Conservation (phyloP, 2,113 vertebrate species). For the Nycticebus coucang region DNA sequence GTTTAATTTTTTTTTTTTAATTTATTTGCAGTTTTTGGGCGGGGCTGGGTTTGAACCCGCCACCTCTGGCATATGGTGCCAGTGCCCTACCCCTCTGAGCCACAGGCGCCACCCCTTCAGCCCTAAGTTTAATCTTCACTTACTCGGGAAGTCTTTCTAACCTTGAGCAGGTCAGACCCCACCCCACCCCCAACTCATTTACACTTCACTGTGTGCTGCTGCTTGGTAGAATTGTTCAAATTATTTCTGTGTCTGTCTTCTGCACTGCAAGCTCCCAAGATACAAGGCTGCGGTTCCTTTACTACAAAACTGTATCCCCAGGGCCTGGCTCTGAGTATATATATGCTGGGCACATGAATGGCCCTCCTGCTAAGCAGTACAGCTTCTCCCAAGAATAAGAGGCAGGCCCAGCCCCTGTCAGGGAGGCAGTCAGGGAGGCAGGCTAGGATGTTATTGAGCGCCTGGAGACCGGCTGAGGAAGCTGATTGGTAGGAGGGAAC, state of each 20-base stretch:
- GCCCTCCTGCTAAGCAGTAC: background rate
- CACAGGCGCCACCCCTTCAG: no score
- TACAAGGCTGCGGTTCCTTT: background rate
- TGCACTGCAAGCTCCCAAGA: rapidly evolving
- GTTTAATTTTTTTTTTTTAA: no score
- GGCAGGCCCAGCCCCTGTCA: background rate
- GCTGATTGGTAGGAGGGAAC: conserved; percentile 78
- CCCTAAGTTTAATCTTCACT: background rate
- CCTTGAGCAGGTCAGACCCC: background rate
- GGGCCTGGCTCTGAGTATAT: background rate
- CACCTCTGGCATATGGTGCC: no score
- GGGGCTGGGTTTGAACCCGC: no score
- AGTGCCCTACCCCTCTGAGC: no score
- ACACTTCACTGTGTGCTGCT: background rate
- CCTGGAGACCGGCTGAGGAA: background rate
- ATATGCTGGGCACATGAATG: background rate
- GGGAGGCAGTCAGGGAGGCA: background rate
- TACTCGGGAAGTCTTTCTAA: background rate
- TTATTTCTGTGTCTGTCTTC: background rate
- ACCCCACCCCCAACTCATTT: no score
- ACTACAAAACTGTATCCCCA: background rate
- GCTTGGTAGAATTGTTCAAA: background rate
- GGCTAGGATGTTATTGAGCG: background rate
- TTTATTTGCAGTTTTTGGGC: no score
- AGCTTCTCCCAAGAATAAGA: conserved; percentile 16